phyloP scores from a whole-genome alignment of 2,888 invertebrate genomes.

The Zygogramma bicolorata region DNA sequence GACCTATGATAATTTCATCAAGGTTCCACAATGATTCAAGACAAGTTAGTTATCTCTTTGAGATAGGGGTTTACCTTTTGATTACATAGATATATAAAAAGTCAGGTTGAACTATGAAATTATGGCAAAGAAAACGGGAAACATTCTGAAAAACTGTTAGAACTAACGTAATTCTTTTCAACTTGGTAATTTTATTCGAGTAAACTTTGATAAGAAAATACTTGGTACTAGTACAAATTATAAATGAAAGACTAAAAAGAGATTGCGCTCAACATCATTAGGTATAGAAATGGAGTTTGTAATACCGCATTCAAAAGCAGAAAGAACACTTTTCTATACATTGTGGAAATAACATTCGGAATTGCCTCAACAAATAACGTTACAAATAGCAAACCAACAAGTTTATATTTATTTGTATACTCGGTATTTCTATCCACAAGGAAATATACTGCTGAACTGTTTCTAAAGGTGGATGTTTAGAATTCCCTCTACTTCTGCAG shows the following conservation, averaged over 20 bases:
- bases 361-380: conserved; percentile 37
- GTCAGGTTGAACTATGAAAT: too few species aligned
- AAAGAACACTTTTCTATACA: not conserved
- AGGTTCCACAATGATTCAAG: too few species aligned
- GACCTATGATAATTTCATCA: too few species aligned
- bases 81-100: too few species aligned
- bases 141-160: not conserved
- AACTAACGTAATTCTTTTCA: not conserved
- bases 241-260: not conserved
- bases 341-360: conserved; percentile 37
- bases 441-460: not conserved
- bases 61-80: too few species aligned
- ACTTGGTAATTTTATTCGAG: not conserved
- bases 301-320: not conserved
- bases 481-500: conserved; percentile 31
- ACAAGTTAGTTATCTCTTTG: too few species aligned
- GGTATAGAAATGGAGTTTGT: not conserved
- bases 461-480: conserved; percentile 25
- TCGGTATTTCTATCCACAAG: conserved; percentile 1
- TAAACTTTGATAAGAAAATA: not conserved
- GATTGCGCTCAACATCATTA: not conserved
- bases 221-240: not conserved
- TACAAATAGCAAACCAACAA: conserved; percentile 32
- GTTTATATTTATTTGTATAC: conserved; percentile 42
- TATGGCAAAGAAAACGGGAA: too few species aligned